These are phyloP conservation scores for Siniperca knerii DNA, from an alignment of 2,113 vertebrate species.

Conservation along the genomic window DNA sequence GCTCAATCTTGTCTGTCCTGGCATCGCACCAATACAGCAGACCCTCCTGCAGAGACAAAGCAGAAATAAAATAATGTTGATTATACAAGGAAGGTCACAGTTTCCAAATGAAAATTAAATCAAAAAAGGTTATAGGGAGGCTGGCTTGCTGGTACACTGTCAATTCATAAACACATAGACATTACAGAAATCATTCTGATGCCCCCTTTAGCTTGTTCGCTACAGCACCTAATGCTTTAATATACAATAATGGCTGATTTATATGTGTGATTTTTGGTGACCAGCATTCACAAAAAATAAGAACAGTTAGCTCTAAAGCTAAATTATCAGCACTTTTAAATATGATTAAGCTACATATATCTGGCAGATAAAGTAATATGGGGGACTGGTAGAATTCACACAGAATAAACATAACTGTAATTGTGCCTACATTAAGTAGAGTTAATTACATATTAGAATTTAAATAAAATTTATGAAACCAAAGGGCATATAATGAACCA, in stretches of 20 bases:
- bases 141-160: not conserved
- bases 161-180: not conserved
- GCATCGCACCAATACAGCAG: slow-evolving; percentile 98
- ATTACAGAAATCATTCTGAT: not conserved
- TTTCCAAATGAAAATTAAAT: not conserved
- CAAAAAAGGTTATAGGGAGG: not conserved
- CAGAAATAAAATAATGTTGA: not conserved
- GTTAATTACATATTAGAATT: not conserved
- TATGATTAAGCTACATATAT: not conserved
- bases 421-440: not conserved
- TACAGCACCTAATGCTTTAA: too few species aligned
- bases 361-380: not conserved
- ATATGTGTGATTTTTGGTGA: not conserved
- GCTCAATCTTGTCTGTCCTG: slow-evolving; percentile 94
- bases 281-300: not conserved
- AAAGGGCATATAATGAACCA: not conserved
- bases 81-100: not conserved
- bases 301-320: not conserved
- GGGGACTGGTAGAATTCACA: not conserved
- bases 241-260: not conserved
- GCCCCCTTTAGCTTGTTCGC: not conserved
- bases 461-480: not conserved
- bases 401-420: not conserved
- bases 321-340: not conserved
- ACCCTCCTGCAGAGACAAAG: slow-evolving; percentile 84